Evolutionary conservation across 2,797 vertebrate genomes (phyloP).

Genomic region (Fistularia commersonii): DNA sequence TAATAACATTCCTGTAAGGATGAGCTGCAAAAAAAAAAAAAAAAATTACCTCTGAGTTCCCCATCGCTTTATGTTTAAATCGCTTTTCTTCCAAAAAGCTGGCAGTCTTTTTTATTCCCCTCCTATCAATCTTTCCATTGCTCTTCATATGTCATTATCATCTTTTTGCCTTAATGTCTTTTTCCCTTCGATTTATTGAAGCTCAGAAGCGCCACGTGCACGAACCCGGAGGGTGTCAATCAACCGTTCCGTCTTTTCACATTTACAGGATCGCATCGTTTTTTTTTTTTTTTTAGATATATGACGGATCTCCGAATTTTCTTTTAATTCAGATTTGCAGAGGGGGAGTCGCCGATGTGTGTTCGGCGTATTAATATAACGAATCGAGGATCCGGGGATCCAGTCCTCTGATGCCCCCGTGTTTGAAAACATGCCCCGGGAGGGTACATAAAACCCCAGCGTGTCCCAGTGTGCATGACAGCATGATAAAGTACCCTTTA

Average conservation of each 20-base stretch:
- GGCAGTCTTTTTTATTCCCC: not conserved
- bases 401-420: too few relatives aligned
- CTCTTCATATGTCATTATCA: not conserved
- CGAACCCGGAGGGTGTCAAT: not conserved
- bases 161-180: not conserved
- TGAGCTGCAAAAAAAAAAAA: too few relatives aligned
- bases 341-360: not conserved
- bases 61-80: not conserved
- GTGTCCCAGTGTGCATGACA: too few relatives aligned
- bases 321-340: conserved; percentile 7
- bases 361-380: too few relatives aligned
- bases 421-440: too few relatives aligned
- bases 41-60: not conserved
- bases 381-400: too few relatives aligned
- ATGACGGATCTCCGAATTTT: not conserved
- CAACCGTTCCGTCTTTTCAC: conserved; percentile 9
- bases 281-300: too few relatives aligned
- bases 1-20: too few relatives aligned
- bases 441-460: too few relatives aligned
- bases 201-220: too few relatives aligned
- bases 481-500: too few relatives aligned
- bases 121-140: conserved; percentile 4
- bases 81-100: not conserved
- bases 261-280: conserved; percentile 1
- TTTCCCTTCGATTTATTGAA: not conserved